Evolutionary conservation across 1,140 invertebrate species (phyloP), one percentile per base, ranked within the genome.

Genomic region (Zaprionus tsacasi): DNA sequence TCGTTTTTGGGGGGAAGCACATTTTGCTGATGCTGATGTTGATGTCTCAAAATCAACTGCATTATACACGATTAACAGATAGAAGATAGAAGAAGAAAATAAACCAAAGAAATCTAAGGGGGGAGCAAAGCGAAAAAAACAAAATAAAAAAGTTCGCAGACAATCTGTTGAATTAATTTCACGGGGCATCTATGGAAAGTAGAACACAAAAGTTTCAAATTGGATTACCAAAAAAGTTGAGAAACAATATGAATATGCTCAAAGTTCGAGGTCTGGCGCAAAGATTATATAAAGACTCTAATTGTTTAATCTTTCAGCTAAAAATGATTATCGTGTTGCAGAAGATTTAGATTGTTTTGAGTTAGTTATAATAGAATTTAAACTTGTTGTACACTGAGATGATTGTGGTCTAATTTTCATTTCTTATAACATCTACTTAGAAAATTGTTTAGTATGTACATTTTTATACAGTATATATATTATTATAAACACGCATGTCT

Each of bases 51-150:
- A 88, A 75, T 70, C 86, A 87, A 88, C 86, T 77, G 82, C 76
- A 57, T 86, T 82, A 73, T 87, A 87, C 83, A 88, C 83, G 69
- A 80, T 82, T 71, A 82, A 86, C 76, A 79, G 67, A 54, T n/a
- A 21, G 33, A 25, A 40, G 17, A 30, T 21, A 21, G 21, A 21
- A n/a, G n/a, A n/a, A n/a, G n/a, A 15, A 15, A 43, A 8, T 7
- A 35, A 70, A 3, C 40, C 11, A 0, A 40, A 15, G 52, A 33
- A 59, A 27, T 30, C 30, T 35, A 35, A 52, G 63, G 70, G 54
- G 59, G 48, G 63, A 61, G 38, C 56, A 25, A 50, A 50, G 45
- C 17, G 17, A 50, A 12, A 21, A 21, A 21, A 21, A 21, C 1
- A 21, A 50, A 50, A 50, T 25, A 2, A 25, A 50, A 50, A 55